These are phyloP conservation scores for Aphelenchoides fujianensis DNA, from an alignment of 1,140 invertebrate genomes.

Conservation along the genomic window DNA sequence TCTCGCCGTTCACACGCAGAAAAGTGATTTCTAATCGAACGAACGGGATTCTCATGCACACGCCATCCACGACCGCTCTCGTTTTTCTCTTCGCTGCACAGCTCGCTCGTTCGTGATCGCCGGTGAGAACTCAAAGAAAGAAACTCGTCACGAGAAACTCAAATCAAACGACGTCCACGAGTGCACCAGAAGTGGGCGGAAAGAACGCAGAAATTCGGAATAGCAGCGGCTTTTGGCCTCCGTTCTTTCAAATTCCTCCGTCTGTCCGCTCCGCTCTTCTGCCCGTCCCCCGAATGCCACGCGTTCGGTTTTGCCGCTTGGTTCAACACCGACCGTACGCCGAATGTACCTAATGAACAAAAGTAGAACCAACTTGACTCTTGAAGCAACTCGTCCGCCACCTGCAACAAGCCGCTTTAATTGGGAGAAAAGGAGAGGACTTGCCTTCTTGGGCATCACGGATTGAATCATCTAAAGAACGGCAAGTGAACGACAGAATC, in stretches of 20 bases:
- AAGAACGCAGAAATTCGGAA: neutral
- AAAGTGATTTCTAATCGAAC: no score
- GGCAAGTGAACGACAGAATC: slow-evolving; percentile 77
- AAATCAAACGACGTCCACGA: no score
- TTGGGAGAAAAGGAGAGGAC: no score
- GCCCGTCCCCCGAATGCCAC: neutral
- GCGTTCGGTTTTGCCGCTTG: neutral
- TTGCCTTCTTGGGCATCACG: slow-evolving; percentile 76
- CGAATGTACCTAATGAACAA: slow-evolving; percentile 15
- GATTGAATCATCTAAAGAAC: slow-evolving; percentile 81
- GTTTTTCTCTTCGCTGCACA: no score
- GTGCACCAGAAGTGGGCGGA: no score
- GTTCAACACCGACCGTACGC: neutral
- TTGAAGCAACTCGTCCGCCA: slow-evolving; percentile 19
- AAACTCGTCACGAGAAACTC: slow-evolving; percentile 1
- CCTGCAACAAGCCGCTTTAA: no score
- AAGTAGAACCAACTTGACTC: slow-evolving; percentile 20
- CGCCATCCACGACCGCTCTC: no score
- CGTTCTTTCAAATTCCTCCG: neutral
- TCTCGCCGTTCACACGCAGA: no score
- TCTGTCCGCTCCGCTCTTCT: neutral
- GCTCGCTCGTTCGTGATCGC: no score
- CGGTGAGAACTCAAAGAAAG: no score
- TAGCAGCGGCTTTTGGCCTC: neutral
- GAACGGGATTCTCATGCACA: no score